Evolutionary conservation across 2,113 vertebrate genomes (phyloP).

Genomic region (Actenoides hombroni): DNA sequence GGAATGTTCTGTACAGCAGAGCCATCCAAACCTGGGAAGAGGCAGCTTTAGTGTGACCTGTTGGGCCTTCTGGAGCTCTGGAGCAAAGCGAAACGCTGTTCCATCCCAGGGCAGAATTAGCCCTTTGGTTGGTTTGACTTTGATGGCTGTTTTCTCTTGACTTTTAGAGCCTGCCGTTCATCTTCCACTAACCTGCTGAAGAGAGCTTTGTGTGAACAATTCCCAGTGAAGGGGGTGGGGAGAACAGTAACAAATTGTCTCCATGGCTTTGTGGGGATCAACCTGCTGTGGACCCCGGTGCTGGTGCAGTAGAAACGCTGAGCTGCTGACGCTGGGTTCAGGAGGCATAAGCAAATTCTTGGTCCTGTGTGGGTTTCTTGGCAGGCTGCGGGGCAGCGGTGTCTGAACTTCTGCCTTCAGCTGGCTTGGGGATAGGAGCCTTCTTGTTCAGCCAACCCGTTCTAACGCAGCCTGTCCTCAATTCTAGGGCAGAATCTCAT

Average conservation of each 20-base stretch:
- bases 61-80: not conserved
- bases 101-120: not conserved
- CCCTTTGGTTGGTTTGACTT: not conserved
- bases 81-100: not conserved
- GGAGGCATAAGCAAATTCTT: not conserved
- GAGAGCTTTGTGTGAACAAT: not conserved
- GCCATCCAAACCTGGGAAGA: not conserved
- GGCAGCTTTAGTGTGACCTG: not conserved
- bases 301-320: not conserved
- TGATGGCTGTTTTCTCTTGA: not conserved
- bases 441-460: not conserved
- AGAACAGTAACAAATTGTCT: not conserved
- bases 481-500: slow-evolving; percentile 84
- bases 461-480: not conserved
- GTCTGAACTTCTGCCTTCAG: not conserved
- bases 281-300: not conserved
- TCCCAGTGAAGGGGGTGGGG: not conserved
- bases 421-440: not conserved
- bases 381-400: not conserved
- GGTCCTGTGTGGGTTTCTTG: not conserved
- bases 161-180: not conserved
- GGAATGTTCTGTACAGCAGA: not conserved
- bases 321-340: not conserved
- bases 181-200: not conserved
- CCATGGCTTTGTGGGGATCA: not conserved